Conservation (phyloP, 2,888 invertebrate genomes). For the Tenthredo amoena region DNA sequence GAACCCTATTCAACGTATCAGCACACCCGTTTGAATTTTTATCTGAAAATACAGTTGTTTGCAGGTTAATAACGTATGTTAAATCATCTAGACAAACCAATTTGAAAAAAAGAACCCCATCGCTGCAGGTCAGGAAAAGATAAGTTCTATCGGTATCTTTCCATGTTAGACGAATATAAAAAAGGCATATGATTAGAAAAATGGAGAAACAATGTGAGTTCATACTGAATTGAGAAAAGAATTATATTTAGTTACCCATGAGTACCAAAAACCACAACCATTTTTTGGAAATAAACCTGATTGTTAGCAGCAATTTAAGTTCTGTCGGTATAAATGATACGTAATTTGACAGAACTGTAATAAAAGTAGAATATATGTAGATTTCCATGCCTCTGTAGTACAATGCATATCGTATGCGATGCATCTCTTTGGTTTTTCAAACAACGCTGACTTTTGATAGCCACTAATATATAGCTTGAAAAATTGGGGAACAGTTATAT, state of each 20-base stretch:
- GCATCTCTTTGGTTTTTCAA: background rate
- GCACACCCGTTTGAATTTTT: background rate
- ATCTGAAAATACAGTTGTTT: background rate
- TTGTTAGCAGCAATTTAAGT: background rate
- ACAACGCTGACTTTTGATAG: background rate
- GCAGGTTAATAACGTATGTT: background rate
- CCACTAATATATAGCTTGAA: conserved; percentile 5
- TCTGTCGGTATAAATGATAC: background rate
- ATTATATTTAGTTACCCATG: background rate
- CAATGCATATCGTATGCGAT: background rate
- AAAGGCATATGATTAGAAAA: background rate
- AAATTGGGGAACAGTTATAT: conserved; percentile 2
- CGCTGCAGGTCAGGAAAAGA: background rate
- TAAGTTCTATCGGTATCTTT: background rate
- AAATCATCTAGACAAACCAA: background rate
- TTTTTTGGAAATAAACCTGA: background rate
- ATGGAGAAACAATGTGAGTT: background rate
- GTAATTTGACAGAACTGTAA: background rate
- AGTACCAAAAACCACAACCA: background rate
- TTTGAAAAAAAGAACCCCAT: background rate
- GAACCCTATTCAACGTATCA: background rate
- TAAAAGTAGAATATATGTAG: background rate
- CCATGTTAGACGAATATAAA: no score
- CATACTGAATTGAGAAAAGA: background rate
- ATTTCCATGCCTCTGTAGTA: background rate